Conservation (phyloP, 2,113 vertebrate genomes). For the Upupa epops region DNA sequence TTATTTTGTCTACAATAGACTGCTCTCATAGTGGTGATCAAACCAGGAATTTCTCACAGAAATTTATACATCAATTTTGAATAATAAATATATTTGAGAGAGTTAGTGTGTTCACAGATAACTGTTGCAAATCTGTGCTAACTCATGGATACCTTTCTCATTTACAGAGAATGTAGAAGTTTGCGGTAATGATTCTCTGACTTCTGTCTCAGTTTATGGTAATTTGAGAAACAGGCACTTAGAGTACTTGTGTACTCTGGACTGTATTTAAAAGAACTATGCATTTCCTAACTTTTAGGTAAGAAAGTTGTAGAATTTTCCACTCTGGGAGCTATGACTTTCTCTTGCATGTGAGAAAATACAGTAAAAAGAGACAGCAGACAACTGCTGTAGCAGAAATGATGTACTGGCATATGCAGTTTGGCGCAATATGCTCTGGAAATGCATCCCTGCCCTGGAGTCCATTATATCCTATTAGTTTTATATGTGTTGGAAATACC, state of each 20-base stretch:
- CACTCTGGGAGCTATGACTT: neutral
- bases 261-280: neutral
- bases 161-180: neutral
- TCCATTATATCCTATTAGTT: neutral
- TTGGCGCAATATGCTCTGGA: neutral
- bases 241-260: neutral
- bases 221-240: neutral
- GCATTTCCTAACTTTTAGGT: neutral
- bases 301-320: neutral
- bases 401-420: neutral
- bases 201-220: neutral
- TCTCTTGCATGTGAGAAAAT: neutral
- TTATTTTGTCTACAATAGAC: slow-evolving; percentile 11
- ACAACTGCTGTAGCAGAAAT: neutral
- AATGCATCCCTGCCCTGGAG: neutral
- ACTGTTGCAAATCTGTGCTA: neutral
- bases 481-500: neutral
- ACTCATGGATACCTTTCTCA: neutral
- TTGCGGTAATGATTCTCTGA: neutral
- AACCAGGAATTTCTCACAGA: slow-evolving; percentile 8
- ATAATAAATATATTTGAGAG: slow-evolving; percentile 39
- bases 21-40: neutral
- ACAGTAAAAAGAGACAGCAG: neutral
- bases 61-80: slow-evolving; percentile 28
- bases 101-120: neutral